phyloP scores from a whole-genome alignment of 2,888 invertebrate genomes.

The Eupithecia pulchellata region DNA sequence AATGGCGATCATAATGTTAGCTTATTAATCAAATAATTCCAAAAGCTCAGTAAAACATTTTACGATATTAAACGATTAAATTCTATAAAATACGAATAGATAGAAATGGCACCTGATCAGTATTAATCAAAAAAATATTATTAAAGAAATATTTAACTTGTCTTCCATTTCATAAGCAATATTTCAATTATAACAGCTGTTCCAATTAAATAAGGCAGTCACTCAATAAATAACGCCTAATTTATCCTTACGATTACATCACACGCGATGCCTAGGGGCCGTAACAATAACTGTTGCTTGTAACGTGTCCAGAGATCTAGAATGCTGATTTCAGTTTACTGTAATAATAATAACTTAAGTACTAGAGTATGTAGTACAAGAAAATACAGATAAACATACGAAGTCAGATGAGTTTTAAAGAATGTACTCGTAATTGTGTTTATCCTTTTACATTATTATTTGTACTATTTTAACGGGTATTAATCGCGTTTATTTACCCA shows the following conservation, averaged over 20 bases:
- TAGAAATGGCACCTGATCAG: conserved; percentile 26
- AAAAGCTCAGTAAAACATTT: background rate
- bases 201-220: conserved; percentile 28
- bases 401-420: background rate
- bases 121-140: background rate
- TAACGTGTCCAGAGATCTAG: conserved; percentile 21
- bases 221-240: conserved; percentile 39
- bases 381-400: background rate
- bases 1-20: background rate
- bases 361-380: too few species aligned
- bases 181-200: conserved; percentile 9
- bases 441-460: too few species aligned
- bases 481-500: too few species aligned
- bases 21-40: too few species aligned
- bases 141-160: background rate
- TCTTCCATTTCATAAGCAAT: background rate
- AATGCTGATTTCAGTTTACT: conserved; percentile 19
- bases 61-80: background rate
- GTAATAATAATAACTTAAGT: background rate
- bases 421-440: background rate
- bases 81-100: background rate
- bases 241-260: conserved; percentile 50
- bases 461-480: too few species aligned
- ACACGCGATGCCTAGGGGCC: conserved; percentile 65
- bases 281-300: conserved; percentile 59